Evolutionary conservation across 2,888 invertebrate species (phyloP), one percentile per base, ranked within the genome.

Genomic region (Coelopa pilipes): DNA sequence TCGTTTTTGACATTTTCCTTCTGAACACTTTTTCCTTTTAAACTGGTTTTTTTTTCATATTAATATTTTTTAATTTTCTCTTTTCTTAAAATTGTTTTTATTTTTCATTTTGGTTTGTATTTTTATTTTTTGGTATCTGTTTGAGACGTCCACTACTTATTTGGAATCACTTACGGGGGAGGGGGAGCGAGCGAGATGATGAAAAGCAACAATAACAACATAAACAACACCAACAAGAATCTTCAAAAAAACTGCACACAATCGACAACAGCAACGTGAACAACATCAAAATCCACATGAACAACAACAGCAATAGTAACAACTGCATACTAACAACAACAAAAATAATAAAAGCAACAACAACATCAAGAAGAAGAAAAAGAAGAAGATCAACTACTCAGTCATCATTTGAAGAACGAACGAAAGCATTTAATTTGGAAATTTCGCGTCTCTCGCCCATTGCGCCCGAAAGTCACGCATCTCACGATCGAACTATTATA

Each of bases 401-500:
- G 53, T 71, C 71, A 71, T 55, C 71, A 62, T 63, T 62, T 53
- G 53, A 59, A 57, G 45, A 71, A 71, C 62, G 63, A 71, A 63
- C 62, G 63, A 71, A 63, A 71, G 46, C 71, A 71, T 71, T 71
- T 71, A 71, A 71, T 71, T 71, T 71, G 71, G 53, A 65, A 53
- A 71, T 71, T 71, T 71, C 71, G 71, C 71, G 71, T 65, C 65
- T 63, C 53, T 63, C 71, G 71, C 65, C 65, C 71, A 65, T 71
- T 47, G 71, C 71, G 53, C 21, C 71, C 55, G 46, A 53, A 10
- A 85, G 85, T 86, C 86, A 86, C 86, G 86, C 86, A 86, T 84
- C 85, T 86, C 86, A 86, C 86, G 86, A 86, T 84, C 83, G 82
- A 84, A 83, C 86, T 84, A 86, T 86, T 86, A 86, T 84, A 63